These are phyloP conservation scores for Peromyscus leucopus DNA, from an alignment of 2,113 vertebrate species.

Conservation along the genomic window DNA sequence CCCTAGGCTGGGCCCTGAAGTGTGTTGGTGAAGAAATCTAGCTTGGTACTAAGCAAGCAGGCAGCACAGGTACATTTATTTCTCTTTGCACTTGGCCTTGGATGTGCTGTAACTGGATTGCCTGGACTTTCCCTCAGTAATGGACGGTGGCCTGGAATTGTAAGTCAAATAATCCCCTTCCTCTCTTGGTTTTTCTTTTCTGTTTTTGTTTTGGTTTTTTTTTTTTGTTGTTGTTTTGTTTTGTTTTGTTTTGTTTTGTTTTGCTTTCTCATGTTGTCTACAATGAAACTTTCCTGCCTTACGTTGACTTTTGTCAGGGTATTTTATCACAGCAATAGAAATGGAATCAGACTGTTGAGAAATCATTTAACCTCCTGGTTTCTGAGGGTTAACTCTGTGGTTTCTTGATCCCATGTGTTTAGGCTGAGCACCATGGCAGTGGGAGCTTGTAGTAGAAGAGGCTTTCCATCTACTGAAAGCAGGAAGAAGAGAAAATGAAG, in stretches of 20 bases:
- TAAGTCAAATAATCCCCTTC: background rate
- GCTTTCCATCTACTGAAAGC: background rate
- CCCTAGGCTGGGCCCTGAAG: background rate
- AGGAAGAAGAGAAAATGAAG: too few relatives aligned
- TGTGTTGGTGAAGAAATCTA: background rate
- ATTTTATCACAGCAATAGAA: background rate
- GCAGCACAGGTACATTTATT: background rate
- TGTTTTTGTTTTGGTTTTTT: background rate
- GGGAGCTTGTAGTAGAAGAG: background rate
- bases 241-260: background rate
- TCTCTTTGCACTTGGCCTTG: background rate
- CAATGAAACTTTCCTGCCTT: background rate
- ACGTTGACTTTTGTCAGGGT: background rate
- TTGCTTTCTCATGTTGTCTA: background rate
- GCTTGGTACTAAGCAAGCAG: background rate
- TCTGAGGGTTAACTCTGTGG: background rate
- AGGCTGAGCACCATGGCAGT: background rate
- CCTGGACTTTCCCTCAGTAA: background rate
- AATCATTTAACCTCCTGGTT: background rate
- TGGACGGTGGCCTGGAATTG: background rate
- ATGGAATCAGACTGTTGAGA: background rate
- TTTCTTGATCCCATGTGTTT: background rate
- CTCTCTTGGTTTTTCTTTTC: background rate
- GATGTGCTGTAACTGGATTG: background rate
- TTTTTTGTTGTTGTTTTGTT: background rate